Evolutionary conservation across 2,113 vertebrate species (phyloP).

Genomic region (Pygathrix nemaeus): DNA sequence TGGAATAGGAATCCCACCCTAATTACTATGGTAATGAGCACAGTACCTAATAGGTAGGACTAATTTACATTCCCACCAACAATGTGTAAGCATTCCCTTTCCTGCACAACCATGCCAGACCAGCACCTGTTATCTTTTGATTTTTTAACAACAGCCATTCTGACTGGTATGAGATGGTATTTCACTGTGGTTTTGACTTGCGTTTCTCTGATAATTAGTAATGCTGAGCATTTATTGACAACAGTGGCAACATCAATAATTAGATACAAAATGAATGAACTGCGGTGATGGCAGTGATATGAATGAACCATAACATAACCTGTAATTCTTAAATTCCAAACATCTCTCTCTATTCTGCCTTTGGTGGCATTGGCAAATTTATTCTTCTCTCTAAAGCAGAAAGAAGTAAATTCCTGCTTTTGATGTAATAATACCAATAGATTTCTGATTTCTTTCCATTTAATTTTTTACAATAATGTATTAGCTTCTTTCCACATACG

Average conservation of each 20-base stretch:
- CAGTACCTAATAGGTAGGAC: too few species aligned
- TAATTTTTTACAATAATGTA: slow-evolving; percentile 44
- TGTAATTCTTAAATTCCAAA: slow-evolving; percentile 2
- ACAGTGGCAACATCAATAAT: slow-evolving; percentile 12
- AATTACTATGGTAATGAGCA: too few species aligned
- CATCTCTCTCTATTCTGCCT: neutral
- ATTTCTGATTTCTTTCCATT: slow-evolving; percentile 49
- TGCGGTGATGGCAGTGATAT: neutral
- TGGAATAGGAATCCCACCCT: too few species aligned
- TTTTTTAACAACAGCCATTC: too few species aligned
- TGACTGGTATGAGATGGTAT: too few species aligned
- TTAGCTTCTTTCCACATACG: neutral
- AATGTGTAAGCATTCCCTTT: too few species aligned
- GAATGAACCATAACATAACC: neutral
- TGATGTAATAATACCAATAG: slow-evolving; percentile 12
- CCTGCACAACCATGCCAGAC: too few species aligned
- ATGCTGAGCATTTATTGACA: neutral
- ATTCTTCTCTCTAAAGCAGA: neutral
- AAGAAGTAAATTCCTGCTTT: slow-evolving; percentile 35
- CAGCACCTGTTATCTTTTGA: too few species aligned
- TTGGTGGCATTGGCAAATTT: neutral
- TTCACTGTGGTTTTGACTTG: too few species aligned
- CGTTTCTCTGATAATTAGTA: too few species aligned
- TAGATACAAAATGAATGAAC: slow-evolving; percentile 42
- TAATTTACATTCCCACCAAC: too few species aligned